These are phyloP conservation scores for Drosophila pegasa DNA, from an alignment of 2,888 invertebrate genomes.

Conservation along the genomic window DNA sequence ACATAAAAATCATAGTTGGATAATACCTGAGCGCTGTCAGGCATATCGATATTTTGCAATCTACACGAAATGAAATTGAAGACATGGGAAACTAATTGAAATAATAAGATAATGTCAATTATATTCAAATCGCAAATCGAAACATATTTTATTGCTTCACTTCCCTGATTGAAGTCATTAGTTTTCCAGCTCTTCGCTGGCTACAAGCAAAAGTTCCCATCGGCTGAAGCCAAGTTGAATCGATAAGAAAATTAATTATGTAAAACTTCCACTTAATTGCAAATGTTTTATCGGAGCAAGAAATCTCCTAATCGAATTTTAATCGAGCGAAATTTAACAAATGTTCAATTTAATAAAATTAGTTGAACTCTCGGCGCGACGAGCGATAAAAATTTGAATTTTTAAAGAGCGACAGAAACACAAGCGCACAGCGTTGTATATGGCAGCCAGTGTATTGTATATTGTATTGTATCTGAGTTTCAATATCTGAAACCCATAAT, in stretches of 20 bases:
- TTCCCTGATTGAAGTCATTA: not conserved
- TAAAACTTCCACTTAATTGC: conserved; percentile 70
- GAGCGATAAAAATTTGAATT: conserved; percentile 55
- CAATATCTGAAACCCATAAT: conserved; percentile 73
- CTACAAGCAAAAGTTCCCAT: not conserved
- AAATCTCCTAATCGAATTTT: conserved; percentile 42
- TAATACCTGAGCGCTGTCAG: not conserved
- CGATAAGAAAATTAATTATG: conserved; percentile 70
- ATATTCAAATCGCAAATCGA: not conserved
- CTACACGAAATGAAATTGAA: not conserved
- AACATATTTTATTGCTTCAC: not conserved
- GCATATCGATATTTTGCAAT: not conserved
- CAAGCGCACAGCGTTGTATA: conserved; percentile 30
- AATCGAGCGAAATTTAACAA: conserved; percentile 68
- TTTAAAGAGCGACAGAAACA: conserved; percentile 36
- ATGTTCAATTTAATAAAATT: conserved; percentile 71
- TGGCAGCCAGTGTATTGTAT: conserved; percentile 44
- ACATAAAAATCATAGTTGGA: not conserved
- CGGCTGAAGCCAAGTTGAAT: conserved; percentile 19
- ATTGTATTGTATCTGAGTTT: conserved; percentile 57
- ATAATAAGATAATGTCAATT: not conserved
- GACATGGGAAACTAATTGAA: not conserved
- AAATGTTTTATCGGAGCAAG: conserved; percentile 51
- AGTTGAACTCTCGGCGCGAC: conserved; percentile 59
- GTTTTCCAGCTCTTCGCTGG: too few species aligned